Evolutionary conservation across 2,797 vertebrate species (phyloP), one percentile per base, ranked within the genome.

Genomic region (Sebastes taczanowskii): DNA sequence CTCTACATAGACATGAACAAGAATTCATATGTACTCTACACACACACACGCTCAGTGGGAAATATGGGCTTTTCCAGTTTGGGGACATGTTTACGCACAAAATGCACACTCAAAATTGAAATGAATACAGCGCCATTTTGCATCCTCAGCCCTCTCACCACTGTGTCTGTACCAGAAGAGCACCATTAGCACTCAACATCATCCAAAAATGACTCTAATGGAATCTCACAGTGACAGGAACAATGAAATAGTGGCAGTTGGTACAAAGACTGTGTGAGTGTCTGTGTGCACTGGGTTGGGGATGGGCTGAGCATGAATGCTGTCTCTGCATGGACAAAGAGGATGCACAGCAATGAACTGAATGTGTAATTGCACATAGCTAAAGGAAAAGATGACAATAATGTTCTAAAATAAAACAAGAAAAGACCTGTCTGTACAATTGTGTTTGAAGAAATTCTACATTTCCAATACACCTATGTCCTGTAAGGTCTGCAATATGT

Each of bases 91-190:
- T 78, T 64, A 66, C 11, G 14, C 27, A 73, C 25, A 8, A 61
- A 42, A 67, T 22, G 14, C 20, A 72, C 55, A 53, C 42, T 23
- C 16, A 34, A 49, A 56, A 59, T 71, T 25, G 18, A 22, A 35
- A 58, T n/a, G 14, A 38, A 42, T 46, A 62, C 34, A 22, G n/a
- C 22, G n/a, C 23, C 1, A 55, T 77, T 75, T 70, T 29, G 56
- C 53, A n/a, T 55, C 42, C 59, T 38, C n/a, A 14, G 53, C n/a
- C 10, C 16, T 30, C 62, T 52, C 13, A 16, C 6, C 11, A 18
- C 10, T 18, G 7, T 78, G 25, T 82, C 78, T 78, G 11, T 85
- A 58, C 55, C 71, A 38, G n/a, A 66, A 71, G 29, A 74, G 82
- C 74, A 49, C 53, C 46, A 85, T 74, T 77, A 85, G 32, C 60